phyloP scores from a whole-genome alignment of 2,888 invertebrate species.

The Heliconius erato region DNA sequence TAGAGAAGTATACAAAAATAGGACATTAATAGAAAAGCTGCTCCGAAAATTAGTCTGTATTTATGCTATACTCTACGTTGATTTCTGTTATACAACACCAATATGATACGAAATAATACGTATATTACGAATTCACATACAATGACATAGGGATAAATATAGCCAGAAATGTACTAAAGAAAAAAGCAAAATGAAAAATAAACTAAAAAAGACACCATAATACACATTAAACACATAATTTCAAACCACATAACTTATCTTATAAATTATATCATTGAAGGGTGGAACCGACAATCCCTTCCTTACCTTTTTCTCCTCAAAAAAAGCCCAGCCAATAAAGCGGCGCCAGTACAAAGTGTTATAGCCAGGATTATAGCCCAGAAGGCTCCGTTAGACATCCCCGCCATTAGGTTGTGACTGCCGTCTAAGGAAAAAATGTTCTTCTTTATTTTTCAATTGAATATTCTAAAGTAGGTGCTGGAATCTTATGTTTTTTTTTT shows the following conservation, averaged over 20 bases:
- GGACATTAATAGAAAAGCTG: no score
- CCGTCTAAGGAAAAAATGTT: conserved; percentile 65
- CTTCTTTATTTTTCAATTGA: neutral
- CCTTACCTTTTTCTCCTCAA: conserved; percentile 73
- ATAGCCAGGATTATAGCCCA: conserved; percentile 75
- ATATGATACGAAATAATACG: neutral
- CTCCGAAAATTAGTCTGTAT: no score
- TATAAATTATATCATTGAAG: conserved; percentile 19
- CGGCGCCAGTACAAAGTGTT: conserved; percentile 66
- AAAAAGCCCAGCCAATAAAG: conserved; percentile 68
- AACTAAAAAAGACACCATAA: neutral
- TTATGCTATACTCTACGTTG: no score
- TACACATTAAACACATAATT: neutral
- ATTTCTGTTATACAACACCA: neutral
- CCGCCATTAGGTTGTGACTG: conserved; percentile 71
- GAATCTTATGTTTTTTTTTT: neutral
- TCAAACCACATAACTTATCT: conserved; percentile 3
- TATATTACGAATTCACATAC: no score
- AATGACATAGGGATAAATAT: neutral
- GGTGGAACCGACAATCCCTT: conserved; percentile 4
- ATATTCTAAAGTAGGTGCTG: neutral
- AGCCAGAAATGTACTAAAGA: neutral
- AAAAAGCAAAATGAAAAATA: neutral
- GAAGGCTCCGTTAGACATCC: conserved; percentile 74
- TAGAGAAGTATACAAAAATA: no score